A percentile compares a stretch with the other conserved stretches of the same genome.
Evolutionary conservation across 2,888 invertebrate genomes (phyloP).

Genomic region (Drosophila ustulata): DNA sequence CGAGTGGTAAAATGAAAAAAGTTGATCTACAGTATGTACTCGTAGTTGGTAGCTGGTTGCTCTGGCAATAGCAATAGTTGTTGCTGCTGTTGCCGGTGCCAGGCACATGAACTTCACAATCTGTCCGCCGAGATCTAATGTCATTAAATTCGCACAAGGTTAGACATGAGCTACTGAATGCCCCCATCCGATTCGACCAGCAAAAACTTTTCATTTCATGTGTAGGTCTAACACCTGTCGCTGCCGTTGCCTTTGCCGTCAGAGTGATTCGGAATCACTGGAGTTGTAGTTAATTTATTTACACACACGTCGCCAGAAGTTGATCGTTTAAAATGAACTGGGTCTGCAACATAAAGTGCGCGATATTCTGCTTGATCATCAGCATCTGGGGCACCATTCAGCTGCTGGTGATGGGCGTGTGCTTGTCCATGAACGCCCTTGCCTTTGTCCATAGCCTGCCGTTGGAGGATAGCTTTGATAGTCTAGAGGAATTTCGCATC

Average conservation of each 20-base stretch:
- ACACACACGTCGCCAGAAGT: background rate
- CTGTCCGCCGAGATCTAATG: constrained; percentile 62
- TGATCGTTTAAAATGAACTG: constrained; percentile 20
- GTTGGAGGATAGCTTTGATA: background rate
- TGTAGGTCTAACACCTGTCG: constrained; percentile 40
- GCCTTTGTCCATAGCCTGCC: constrained; percentile 28
- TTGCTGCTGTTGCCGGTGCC: constrained; percentile 8
- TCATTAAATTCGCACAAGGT: constrained; percentile 74
- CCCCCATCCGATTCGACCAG: constrained; percentile 20
- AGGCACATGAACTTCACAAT: constrained; percentile 64
- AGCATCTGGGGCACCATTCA: constrained; percentile 62
- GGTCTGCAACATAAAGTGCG: constrained; percentile 47
- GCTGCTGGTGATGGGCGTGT: constrained; percentile 52
- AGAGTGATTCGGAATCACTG: constrained; percentile 3
- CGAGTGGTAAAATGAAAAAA: constrained; percentile 47
- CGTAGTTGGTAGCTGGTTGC: constrained; percentile 3
- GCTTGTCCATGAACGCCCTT: constrained; percentile 29
- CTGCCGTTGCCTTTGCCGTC: constrained; percentile 36
- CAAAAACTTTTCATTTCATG: constrained; percentile 61
- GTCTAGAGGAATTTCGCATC: constrained; percentile 23
- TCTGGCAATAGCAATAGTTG: background rate
- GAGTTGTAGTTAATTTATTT: background rate
- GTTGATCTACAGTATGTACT: constrained; percentile 17
- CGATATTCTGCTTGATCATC: constrained; percentile 50
- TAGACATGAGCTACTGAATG: constrained; percentile 34